phyloP scores from a whole-genome alignment of 2,113 vertebrate species.

The Atherinomorus stipes region DNA sequence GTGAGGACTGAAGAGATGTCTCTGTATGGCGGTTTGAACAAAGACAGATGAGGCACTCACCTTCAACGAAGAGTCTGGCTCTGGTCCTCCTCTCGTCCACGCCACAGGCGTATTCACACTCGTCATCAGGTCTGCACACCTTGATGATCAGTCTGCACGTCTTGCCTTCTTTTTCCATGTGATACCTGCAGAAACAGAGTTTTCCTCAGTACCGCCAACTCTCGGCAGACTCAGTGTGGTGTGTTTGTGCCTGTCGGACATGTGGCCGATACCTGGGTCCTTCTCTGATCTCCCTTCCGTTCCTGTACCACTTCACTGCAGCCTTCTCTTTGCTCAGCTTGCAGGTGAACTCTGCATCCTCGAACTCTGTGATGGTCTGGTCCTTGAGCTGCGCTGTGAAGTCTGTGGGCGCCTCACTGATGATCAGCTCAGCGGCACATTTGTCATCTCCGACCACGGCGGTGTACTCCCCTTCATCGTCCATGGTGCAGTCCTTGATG shows the following conservation, averaged over 20 bases:
- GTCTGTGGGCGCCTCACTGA: constrained; percentile 96
- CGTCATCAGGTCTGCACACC: constrained; percentile 94
- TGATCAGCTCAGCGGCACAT: constrained; percentile 92
- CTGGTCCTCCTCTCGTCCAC: constrained; percentile 94
- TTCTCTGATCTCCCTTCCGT: constrained; percentile 94
- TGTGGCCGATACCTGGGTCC: constrained; percentile 84
- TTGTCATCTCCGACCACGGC: constrained; percentile 91
- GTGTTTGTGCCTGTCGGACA: background rate
- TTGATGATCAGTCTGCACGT: constrained; percentile 90
- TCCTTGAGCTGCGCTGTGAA: constrained; percentile 91
- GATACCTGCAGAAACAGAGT: constrained; percentile 83
- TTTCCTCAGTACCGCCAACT: background rate
- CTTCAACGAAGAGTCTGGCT: constrained; percentile 98
- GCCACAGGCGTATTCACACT: constrained; percentile 97
- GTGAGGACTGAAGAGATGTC: fast-evolving
- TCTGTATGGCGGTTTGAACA: background rate
- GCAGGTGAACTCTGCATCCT: constrained; percentile 94
- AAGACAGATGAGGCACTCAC: constrained; percentile 63
- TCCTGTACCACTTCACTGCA: constrained; percentile 92
- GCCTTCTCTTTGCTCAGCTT: constrained; percentile 95
- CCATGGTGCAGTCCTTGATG: constrained; percentile 93
- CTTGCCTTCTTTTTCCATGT: constrained; percentile 94
- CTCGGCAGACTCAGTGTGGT: too few relatives aligned
- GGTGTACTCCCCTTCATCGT: constrained; percentile 95
- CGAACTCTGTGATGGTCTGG: constrained; percentile 96